Percentiles rank a stretch among this genome's conserved stretches.
These are phyloP conservation scores for Clarias gariepinus DNA, from an alignment of 2,113 vertebrate species.

Conservation along the genomic window DNA sequence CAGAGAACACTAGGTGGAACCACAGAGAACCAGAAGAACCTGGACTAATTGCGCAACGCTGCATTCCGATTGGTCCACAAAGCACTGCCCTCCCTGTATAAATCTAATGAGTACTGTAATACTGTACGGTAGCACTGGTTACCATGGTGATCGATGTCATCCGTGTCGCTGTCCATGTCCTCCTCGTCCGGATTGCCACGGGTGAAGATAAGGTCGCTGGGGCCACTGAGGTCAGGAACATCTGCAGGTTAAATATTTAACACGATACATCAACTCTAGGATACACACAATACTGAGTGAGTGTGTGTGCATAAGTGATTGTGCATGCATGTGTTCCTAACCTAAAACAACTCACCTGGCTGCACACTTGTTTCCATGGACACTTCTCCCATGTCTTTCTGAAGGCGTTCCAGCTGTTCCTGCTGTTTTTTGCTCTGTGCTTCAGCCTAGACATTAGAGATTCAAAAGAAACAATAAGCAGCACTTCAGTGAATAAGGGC, in stretches of 20 bases:
- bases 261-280: background rate
- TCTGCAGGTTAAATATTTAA: slow-evolving; percentile 51
- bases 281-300: background rate
- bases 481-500: background rate
- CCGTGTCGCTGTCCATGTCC: slow-evolving; percentile 82
- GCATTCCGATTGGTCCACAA: slow-evolving; percentile 13
- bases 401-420: slow-evolving; percentile 84
- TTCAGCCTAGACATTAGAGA: slow-evolving; percentile 66
- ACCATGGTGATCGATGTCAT: slow-evolving; percentile 93
- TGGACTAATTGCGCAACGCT: background rate
- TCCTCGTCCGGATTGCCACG: slow-evolving; percentile 82
- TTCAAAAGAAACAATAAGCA: background rate
- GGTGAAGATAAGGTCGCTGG: slow-evolving; percentile 88
- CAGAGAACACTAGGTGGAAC: background rate
- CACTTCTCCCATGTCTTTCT: slow-evolving; percentile 83
- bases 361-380: slow-evolving; percentile 66
- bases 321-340: background rate
- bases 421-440: slow-evolving; percentile 80
- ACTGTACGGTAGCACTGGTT: slow-evolving; percentile 43
- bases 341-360: slow-evolving; percentile 66
- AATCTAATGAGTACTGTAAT: background rate
- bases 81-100: background rate
- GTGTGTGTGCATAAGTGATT: background rate
- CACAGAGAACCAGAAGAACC: background rate
- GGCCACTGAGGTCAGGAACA: slow-evolving; percentile 64